These are phyloP conservation scores for Verasper variegatus DNA, from an alignment of 2,113 vertebrate species.

Conservation along the genomic window DNA sequence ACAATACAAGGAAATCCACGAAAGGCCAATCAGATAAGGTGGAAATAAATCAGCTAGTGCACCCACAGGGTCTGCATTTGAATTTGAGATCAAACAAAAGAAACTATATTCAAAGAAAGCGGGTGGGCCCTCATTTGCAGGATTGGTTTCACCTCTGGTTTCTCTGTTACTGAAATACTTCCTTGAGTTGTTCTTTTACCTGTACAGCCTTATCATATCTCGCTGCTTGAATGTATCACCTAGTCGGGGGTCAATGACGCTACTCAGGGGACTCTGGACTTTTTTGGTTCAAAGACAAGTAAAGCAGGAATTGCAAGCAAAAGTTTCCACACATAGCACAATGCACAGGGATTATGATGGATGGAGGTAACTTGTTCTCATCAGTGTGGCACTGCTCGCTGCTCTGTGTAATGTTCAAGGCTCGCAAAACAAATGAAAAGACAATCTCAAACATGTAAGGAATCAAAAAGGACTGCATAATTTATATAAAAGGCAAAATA, in stretches of 20 bases:
- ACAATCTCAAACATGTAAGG: neutral
- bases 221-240: constrained; percentile 7
- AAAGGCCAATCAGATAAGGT: constrained; percentile 76
- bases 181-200: constrained; percentile 33
- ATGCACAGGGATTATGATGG: constrained; percentile 52
- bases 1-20: constrained; percentile 76
- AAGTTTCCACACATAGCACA: constrained; percentile 51
- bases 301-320: constrained; percentile 63
- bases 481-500: neutral
- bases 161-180: constrained; percentile 6
- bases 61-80: constrained; percentile 24
- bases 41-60: constrained; percentile 60
- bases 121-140: neutral
- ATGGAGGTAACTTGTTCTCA: constrained; percentile 48
- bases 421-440: constrained; percentile 22
- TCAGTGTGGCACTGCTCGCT: constrained; percentile 24
- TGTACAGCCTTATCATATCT: constrained; percentile 18
- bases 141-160: constrained; percentile 34
- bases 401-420: constrained; percentile 38
- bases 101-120: constrained; percentile 9
- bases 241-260: constrained; percentile 17
- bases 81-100: constrained; percentile 58
- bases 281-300: constrained; percentile 54
- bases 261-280: constrained; percentile 28
- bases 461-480: neutral